A percentile compares a stretch with the other conserved stretches of the same genome.
These are phyloP conservation scores for Melinopterus prodromus DNA, from an alignment of 2,888 invertebrate genomes.

Conservation along the genomic window DNA sequence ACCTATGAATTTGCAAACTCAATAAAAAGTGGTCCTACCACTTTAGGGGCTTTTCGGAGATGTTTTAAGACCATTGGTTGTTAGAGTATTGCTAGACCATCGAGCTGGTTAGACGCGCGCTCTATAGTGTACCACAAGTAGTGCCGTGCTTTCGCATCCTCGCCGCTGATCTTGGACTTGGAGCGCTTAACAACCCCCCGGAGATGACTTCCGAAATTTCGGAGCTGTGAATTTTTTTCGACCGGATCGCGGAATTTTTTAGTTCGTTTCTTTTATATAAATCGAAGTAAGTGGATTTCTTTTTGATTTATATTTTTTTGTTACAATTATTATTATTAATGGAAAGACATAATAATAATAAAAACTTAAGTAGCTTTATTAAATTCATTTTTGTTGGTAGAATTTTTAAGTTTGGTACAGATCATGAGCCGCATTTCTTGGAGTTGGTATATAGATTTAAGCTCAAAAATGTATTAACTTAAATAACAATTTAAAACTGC, in stretches of 20 bases:
- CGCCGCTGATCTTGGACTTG: constrained; percentile 7
- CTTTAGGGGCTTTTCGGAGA: constrained; percentile 62
- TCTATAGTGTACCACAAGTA: constrained; percentile 49
- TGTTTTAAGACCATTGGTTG: constrained; percentile 57
- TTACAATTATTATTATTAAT: constrained; percentile 34
- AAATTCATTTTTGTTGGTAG: too few species aligned
- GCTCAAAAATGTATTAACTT: too few species aligned
- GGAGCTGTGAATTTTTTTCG: constrained; percentile 20
- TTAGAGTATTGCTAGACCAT: constrained; percentile 62
- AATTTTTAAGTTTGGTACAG: too few species aligned
- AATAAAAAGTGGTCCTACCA: constrained; percentile 71
- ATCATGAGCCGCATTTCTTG: too few species aligned
- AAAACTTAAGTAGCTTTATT: too few species aligned
- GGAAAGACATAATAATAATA: constrained; percentile 27
- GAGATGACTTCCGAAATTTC: constrained; percentile 46
- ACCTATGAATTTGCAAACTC: constrained; percentile 70
- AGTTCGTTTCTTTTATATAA: constrained; percentile 28
- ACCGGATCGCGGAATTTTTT: constrained; percentile 11
- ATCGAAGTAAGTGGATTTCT: constrained; percentile 26
- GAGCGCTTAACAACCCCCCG: constrained; percentile 39
- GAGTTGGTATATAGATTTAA: too few species aligned
- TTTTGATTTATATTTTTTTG: constrained; percentile 32
- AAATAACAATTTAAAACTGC: too few species aligned
- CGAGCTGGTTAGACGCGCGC: constrained; percentile 58
- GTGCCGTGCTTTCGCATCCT: constrained; percentile 47